Percentiles rank a stretch among this genome's conserved stretches.
phyloP scores from a whole-genome alignment of 2,888 invertebrate species.

The Augochlorella aurata region DNA sequence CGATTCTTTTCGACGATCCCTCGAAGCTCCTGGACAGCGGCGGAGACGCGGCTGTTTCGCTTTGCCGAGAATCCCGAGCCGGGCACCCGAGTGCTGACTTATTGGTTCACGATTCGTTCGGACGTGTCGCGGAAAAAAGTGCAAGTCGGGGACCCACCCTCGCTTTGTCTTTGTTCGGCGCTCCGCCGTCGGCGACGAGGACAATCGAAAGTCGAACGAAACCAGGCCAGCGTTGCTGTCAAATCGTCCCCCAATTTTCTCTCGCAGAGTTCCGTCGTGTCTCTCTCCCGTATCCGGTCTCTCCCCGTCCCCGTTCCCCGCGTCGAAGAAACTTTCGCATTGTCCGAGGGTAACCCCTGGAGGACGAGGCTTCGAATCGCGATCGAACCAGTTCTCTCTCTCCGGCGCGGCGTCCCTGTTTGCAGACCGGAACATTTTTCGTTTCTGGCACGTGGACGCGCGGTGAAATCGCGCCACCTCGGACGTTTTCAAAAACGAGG shows the following conservation, averaged over 20 bases:
- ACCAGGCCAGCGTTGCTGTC: constrained; percentile 58
- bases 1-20: background rate
- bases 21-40: constrained; percentile 39
- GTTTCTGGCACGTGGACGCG: background rate
- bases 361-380: constrained; percentile 54
- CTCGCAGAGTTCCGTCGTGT: background rate
- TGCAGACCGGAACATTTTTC: constrained; percentile 30
- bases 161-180: constrained; percentile 47
- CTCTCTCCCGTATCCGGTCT: no score
- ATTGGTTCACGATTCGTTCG: constrained; percentile 62
- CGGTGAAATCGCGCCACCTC: constrained; percentile 17
- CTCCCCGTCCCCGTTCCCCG: background rate
- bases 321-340: constrained; percentile 58
- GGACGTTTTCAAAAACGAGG: constrained; percentile 5
- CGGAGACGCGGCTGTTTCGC: constrained; percentile 55
- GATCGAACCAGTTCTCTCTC: constrained; percentile 52
- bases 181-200: constrained; percentile 53
- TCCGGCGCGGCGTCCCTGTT: constrained; percentile 27
- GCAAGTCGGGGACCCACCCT: constrained; percentile 36
- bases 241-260: constrained; percentile 59
- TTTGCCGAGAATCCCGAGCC: constrained; percentile 40
- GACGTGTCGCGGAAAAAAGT: constrained; percentile 36
- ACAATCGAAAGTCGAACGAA: constrained; percentile 64
- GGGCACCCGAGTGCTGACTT: constrained; percentile 55
- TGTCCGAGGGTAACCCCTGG: constrained; percentile 55